Conservation (phyloP, 2,888 invertebrate genomes). For the Chloroclysta siterata region DNA sequence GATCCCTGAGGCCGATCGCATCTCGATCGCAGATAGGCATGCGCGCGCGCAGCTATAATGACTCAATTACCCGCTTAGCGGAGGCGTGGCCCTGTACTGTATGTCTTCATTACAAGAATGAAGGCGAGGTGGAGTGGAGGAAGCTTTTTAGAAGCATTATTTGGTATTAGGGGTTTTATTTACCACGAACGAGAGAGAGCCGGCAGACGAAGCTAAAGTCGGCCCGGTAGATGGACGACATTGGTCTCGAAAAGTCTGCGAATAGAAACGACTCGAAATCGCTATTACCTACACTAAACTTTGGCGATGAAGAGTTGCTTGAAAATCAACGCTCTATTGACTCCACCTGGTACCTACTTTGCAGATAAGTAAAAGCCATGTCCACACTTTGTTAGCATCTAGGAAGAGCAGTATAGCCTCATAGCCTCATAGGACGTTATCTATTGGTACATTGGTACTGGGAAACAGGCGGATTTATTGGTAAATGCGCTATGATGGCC, state of each 20-base stretch:
- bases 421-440: constrained; percentile 70
- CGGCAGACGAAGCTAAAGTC: too few species aligned
- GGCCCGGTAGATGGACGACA: too few species aligned
- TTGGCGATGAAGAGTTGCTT: not conserved
- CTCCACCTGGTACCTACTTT: not conserved
- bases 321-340: not conserved
- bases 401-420: constrained; percentile 63
- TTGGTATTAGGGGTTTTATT: not conserved
- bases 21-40: constrained; percentile 68
- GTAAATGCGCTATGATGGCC: constrained; percentile 72
- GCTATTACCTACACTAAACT: too few species aligned
- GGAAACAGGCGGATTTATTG: constrained; percentile 78
- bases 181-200: not conserved
- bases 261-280: too few species aligned
- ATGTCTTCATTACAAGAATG: constrained; percentile 78
- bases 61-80: constrained; percentile 85
- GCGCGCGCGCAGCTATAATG: constrained; percentile 81
- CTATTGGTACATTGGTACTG: constrained; percentile 74
- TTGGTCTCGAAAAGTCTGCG: too few species aligned
- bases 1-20: constrained; percentile 60
- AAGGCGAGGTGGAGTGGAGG: constrained; percentile 50
- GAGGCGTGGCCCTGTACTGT: constrained; percentile 72
- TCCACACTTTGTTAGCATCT: constrained; percentile 50
- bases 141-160: constrained; percentile 25
- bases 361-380: constrained; percentile 29